Evolutionary conservation across 2,113 vertebrate genomes (phyloP), one percentile per base, ranked within the genome.

Genomic region (Callionymus lyra): DNA sequence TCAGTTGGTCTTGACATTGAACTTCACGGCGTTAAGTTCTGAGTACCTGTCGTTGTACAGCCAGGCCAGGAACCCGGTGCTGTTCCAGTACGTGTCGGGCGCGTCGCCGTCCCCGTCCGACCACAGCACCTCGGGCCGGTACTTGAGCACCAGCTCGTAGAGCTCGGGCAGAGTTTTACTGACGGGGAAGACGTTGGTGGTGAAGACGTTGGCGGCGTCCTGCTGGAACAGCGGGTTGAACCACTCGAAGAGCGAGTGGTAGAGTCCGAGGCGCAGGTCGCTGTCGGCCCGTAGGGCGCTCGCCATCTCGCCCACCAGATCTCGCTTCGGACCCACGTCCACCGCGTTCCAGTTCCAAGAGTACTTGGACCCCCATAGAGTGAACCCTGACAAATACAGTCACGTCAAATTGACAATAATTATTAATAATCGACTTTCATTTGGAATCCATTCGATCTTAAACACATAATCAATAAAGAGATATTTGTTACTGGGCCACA

Each of bases 341-440:
- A 92, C 81, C 0, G 93, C 83, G 34, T 99, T 99, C 95, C 95
- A 99, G 73, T 88, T 91, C 94, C 94, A 99, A 1, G 95, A 95
- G 66, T 81, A 81, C 44, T 87, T 80, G 0, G 95, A 99, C 1
- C 87, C 92, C 94, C 94, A 99, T n/a, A 98, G 62, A 3, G 93
- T 90, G 56, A 92, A 99, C 59, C 95, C 95, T 98, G 59, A 34
- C 59, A 68, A 65, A 40, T 3, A 45, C 3, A 37, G 21, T 5
- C 21, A 27, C 8, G 21, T 8, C 21, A n/a, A n/a, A n/a, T n/a
- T n/a, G n/a, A n/a, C n/a, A n/a, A n/a, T n/a, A n/a, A n/a, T n/a
- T n/a, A n/a, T n/a, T n/a, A n/a, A n/a, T n/a, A n/a, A n/a, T n/a
- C n/a, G n/a, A n/a, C n/a, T n/a, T n/a, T n/a, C n/a, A n/a, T n/a